phyloP scores from a whole-genome alignment of 2,797 vertebrate species.

The Takifugu rubripes region DNA sequence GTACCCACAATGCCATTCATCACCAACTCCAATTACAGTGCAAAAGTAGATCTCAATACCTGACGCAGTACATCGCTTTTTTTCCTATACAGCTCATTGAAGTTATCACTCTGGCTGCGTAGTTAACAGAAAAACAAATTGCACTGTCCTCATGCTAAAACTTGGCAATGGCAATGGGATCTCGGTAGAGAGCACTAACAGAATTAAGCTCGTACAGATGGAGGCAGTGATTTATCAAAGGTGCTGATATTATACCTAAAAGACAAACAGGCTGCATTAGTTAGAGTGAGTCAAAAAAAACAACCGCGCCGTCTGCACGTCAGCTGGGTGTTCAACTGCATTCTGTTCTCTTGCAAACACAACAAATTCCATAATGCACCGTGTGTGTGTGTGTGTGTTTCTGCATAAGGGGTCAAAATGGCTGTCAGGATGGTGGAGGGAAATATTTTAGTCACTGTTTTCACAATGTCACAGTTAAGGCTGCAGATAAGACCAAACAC shows the following conservation, averaged over 20 bases:
- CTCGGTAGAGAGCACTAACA: slow-evolving; percentile 40
- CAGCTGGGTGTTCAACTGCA: slow-evolving; percentile 27
- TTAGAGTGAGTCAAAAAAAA: slow-evolving; percentile 19
- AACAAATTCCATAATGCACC: slow-evolving; percentile 15
- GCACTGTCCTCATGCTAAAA: slow-evolving; percentile 38
- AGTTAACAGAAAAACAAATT: slow-evolving; percentile 59
- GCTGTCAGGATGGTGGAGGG: slow-evolving; percentile 36
- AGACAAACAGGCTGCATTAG: slow-evolving; percentile 9
- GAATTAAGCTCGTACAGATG: slow-evolving; percentile 41
- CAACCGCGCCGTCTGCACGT: slow-evolving; percentile 5
- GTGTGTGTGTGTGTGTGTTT: slow-evolving; percentile 25
- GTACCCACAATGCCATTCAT: slow-evolving; percentile 70
- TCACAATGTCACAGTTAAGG: slow-evolving; percentile 70
- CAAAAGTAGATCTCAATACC: slow-evolving; percentile 53
- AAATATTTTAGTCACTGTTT: slow-evolving; percentile 66
- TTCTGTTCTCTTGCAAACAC: too few species aligned
- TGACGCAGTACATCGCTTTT: slow-evolving; percentile 48
- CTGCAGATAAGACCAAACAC: slow-evolving; percentile 74
- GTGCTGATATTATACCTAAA: slow-evolving; percentile 29
- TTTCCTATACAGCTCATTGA: slow-evolving; percentile 42
- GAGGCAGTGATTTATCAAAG: slow-evolving; percentile 45
- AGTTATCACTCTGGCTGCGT: slow-evolving; percentile 47
- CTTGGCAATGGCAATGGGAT: slow-evolving; percentile 34
- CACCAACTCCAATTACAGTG: slow-evolving; percentile 68
- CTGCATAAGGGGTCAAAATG: slow-evolving; percentile 43